Percentiles rank a stretch among this genome's conserved stretches.
Conservation (phyloP, 2,113 vertebrate genomes). For the Calyptommatus sinebrachiatus region DNA sequence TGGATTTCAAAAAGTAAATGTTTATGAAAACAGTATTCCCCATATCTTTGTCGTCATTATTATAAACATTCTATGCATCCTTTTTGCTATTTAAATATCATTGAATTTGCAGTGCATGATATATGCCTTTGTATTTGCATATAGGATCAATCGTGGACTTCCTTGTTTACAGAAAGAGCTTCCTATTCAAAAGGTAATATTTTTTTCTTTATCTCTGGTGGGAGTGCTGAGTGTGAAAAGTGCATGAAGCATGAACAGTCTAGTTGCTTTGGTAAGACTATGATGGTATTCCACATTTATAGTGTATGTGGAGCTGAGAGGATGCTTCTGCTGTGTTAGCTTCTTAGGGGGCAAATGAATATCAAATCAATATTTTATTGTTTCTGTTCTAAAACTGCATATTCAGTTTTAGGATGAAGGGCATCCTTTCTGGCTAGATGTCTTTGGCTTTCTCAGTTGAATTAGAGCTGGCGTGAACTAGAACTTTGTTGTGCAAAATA, state of each 20-base stretch:
- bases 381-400: background rate
- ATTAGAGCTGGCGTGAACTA: background rate
- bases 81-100: background rate
- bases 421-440: background rate
- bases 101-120: background rate
- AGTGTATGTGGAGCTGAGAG: background rate
- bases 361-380: slow-evolving; percentile 10
- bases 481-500: background rate
- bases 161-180: background rate
- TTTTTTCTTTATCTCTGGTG: slow-evolving; percentile 2
- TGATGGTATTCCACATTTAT: background rate
- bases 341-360: slow-evolving; percentile 9
- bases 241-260: background rate
- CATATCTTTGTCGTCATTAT: background rate
- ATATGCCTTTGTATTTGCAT: slow-evolving; percentile 9
- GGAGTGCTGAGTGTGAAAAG: background rate
- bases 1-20: background rate
- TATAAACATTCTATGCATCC: background rate
- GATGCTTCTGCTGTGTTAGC: background rate
- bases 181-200: slow-evolving; percentile 12
- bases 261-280: slow-evolving; percentile 1
- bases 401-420: background rate
- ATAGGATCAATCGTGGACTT: background rate
- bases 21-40: background rate
- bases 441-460: background rate